Evolutionary conservation across 2,888 invertebrate species (phyloP).

Genomic region (Pogonocherus hispidulus): DNA sequence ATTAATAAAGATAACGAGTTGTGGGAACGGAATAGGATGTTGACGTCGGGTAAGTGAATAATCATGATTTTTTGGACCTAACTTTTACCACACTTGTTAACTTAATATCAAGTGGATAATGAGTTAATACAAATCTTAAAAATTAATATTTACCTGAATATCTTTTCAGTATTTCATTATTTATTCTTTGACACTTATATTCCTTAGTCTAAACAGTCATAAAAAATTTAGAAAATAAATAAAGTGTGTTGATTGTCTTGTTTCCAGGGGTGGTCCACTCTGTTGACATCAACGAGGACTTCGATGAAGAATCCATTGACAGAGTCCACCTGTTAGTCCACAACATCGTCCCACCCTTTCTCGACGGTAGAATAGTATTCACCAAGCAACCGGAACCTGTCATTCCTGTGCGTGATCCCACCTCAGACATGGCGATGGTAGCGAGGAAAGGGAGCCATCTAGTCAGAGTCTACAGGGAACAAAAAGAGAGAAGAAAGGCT

Average conservation of each 20-base stretch:
- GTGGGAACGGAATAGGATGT: conserved; percentile 99
- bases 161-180: no score
- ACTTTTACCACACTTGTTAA: no score
- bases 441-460: conserved; percentile 94
- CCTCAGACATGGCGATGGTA: conserved; percentile 97
- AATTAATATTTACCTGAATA: no score
- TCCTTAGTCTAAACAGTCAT: no score
- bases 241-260: no score
- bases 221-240: no score
- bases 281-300: conserved; percentile 90
- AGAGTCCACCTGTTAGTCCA: conserved; percentile 96
- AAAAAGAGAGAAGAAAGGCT: conserved; percentile 95
- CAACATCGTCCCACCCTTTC: conserved; percentile 98
- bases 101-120: no score
- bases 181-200: no score
- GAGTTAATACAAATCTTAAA: no score
- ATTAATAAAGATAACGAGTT: conserved; percentile 98
- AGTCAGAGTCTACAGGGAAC: conserved; percentile 92
- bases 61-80: no score
- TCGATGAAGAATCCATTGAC: conserved; percentile 95
- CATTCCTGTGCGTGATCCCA: conserved; percentile 96
- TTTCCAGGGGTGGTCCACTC: conserved; percentile 91
- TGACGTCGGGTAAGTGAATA: conserved; percentile 78
- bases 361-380: conserved; percentile 98
- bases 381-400: conserved; percentile 99